These are phyloP conservation scores for Jordanella pulchra DNA, from an alignment of 2,797 vertebrate genomes.

Conservation along the genomic window DNA sequence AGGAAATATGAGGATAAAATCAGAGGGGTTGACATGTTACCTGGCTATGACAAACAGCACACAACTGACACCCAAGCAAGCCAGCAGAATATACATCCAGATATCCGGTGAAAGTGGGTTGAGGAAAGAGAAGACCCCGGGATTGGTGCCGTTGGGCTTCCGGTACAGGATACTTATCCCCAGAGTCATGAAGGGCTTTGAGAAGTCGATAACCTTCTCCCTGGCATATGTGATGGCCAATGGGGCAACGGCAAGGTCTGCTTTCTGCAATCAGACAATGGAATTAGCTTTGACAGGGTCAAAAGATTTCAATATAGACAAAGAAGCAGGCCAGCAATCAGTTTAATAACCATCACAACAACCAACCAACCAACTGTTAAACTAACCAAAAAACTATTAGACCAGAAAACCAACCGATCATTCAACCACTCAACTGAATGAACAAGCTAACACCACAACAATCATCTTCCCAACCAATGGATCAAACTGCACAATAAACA, in stretches of 20 bases:
- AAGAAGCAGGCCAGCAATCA: neutral
- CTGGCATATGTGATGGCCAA: conserved; percentile 98
- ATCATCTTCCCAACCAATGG: neutral
- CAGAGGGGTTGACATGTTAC: conserved; percentile 85
- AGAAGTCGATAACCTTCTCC: conserved; percentile 99
- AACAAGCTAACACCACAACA: neutral
- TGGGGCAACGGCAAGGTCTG: conserved; percentile 95
- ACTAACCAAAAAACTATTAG: neutral
- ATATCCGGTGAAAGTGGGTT: conserved; percentile 96
- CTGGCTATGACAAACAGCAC: conserved; percentile 91
- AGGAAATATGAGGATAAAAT: conserved; percentile 1
- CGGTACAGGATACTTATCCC: conserved; percentile 99
- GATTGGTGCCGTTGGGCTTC: conserved; percentile 99
- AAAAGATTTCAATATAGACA: too few species aligned
- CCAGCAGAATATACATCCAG: conserved; percentile 99
- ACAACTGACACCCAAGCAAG: conserved; percentile 99
- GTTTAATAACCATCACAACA: neutral
- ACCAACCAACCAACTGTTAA: neutral
- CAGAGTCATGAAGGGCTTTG: conserved; percentile 99
- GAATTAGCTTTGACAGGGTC: neutral
- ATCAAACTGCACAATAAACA: neutral
- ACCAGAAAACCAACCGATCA: neutral
- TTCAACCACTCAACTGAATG: neutral
- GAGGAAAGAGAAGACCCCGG: conserved; percentile 93
- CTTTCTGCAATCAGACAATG: conserved; percentile 86